Percentiles rank a stretch among this genome's conserved stretches.
These are phyloP conservation scores for Periophthalmus modestus DNA, from an alignment of 2,113 vertebrate species.

Conservation along the genomic window DNA sequence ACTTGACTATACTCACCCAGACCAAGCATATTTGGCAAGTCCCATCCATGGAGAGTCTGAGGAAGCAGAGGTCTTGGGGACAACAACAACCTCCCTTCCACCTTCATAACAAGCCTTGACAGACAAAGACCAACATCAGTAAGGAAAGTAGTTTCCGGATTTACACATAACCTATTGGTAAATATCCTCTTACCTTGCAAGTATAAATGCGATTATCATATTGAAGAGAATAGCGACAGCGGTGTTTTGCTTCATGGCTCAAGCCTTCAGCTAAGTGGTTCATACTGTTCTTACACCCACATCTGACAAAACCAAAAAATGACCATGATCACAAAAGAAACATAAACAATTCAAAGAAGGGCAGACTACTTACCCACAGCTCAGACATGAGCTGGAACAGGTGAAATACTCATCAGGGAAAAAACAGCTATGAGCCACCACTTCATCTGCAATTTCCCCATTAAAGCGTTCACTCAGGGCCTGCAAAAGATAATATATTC, in stretches of 20 bases:
- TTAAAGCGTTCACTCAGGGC: conserved; percentile 97
- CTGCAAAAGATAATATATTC: conserved; percentile 63
- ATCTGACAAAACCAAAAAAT: conserved; percentile 67
- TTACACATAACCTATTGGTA: not conserved
- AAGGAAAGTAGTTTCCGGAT: no score
- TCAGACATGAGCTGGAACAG: conserved; percentile 92
- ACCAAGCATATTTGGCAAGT: conserved; percentile 98
- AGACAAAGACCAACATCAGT: conserved; percentile 1
- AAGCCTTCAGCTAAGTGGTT: conserved; percentile 92
- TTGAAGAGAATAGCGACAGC: conserved; percentile 93
- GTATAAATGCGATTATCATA: conserved; percentile 96
- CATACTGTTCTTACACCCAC: conserved; percentile 97
- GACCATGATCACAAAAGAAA: not conserved
- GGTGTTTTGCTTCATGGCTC: conserved; percentile 88
- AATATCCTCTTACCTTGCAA: conserved; percentile 86
- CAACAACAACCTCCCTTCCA: conserved; percentile 93
- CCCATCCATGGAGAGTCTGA: conserved; percentile 98
- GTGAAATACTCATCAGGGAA: conserved; percentile 99
- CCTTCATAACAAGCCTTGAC: conserved; percentile 93
- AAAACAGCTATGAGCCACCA: conserved; percentile 93
- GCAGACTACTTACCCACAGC: conserved; percentile 89
- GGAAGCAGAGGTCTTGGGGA: conserved; percentile 98
- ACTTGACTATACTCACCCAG: conserved; percentile 84
- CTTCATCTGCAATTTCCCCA: conserved; percentile 92
- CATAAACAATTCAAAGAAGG: not conserved